phyloP scores from a whole-genome alignment of 2,888 invertebrate species.

The Pecten maximus region DNA sequence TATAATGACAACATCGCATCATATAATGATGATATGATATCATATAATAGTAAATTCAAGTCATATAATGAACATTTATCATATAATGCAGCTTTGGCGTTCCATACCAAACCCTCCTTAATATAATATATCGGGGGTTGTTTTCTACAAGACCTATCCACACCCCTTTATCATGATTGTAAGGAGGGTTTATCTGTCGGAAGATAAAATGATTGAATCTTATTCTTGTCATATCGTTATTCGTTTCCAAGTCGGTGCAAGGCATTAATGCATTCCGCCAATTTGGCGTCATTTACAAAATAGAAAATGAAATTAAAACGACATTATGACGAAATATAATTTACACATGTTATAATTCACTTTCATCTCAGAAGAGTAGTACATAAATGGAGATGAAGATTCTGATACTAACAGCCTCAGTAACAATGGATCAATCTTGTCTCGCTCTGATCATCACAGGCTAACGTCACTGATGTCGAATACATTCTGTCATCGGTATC shows the following conservation, averaged over 20 bases:
- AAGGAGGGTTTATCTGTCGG: neutral
- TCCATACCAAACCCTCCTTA: too few species aligned
- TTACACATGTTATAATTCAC: neutral
- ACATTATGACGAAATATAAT: neutral
- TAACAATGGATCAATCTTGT: neutral
- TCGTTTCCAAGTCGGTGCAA: neutral
- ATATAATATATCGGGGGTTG: too few species aligned
- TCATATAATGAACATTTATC: too few species aligned
- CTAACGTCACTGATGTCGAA: neutral
- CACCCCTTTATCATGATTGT: too few species aligned
- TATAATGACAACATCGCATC: too few species aligned
- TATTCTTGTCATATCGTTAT: neutral
- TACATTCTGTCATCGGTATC: neutral
- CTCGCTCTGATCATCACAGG: neutral
- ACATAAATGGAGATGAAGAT: neutral
- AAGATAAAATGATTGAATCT: neutral
- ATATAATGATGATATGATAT: too few species aligned
- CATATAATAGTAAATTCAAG: too few species aligned
- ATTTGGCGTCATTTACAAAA: neutral
- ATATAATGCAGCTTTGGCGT: too few species aligned
- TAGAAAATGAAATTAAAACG: constrained; percentile 7
- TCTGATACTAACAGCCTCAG: neutral
- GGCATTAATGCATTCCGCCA: neutral
- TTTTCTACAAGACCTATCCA: too few species aligned
- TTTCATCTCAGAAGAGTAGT: neutral